Percentiles rank a stretch among this genome's conserved stretches.
These are phyloP conservation scores for Agonopterix heracliana DNA, from an alignment of 2,888 invertebrate species.

Conservation along the genomic window DNA sequence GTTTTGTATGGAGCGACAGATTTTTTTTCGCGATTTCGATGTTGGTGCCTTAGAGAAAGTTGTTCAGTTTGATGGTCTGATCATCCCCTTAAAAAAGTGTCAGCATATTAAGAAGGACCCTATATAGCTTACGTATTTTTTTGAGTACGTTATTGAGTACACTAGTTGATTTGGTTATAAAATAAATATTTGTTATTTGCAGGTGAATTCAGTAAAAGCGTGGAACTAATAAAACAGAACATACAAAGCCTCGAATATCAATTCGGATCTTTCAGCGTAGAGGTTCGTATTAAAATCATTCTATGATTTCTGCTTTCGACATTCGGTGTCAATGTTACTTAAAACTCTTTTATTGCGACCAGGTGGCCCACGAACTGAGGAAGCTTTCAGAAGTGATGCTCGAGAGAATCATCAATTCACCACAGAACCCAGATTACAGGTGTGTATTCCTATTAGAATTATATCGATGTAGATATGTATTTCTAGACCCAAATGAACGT, in stretches of 20 bases:
- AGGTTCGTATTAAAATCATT: constrained; percentile 40
- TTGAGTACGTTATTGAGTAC: too few relatives aligned
- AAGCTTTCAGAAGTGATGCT: constrained; percentile 79
- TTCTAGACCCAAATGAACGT: too few relatives aligned
- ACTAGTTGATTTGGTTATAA: too few relatives aligned
- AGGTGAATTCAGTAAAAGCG: constrained; percentile 59
- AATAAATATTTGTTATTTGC: constrained; percentile 2
- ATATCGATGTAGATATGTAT: too few relatives aligned
- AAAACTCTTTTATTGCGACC: background rate
- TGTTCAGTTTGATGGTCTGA: too few relatives aligned
- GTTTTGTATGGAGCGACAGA: too few relatives aligned
- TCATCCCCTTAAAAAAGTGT: too few relatives aligned
- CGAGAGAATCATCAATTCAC: constrained; percentile 54
- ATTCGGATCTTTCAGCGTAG: constrained; percentile 79
- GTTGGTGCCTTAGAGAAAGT: too few relatives aligned
- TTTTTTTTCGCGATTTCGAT: too few relatives aligned
- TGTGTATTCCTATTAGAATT: constrained; percentile 17
- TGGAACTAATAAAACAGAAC: constrained; percentile 72
- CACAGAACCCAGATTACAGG: constrained; percentile 54
- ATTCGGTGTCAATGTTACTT: background rate
- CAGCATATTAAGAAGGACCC: too few relatives aligned
- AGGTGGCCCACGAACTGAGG: constrained; percentile 78
- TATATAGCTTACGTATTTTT: too few relatives aligned
- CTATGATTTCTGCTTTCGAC: background rate
- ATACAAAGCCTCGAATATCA: constrained; percentile 75